phyloP scores from a whole-genome alignment of 2,797 vertebrate genomes.

The Leptodactylus fallax region DNA sequence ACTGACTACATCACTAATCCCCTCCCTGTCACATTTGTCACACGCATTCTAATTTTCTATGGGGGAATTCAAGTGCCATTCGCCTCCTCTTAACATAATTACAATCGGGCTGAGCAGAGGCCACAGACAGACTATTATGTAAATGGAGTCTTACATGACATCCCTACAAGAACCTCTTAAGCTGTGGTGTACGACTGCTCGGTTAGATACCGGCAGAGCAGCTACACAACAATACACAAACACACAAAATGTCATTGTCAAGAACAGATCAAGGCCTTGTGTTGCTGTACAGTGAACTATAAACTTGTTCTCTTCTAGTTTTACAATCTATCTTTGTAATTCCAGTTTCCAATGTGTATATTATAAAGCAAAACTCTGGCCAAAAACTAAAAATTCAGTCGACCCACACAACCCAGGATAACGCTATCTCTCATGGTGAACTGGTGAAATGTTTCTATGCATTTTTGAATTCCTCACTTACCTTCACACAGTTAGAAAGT shows the following conservation, averaged over 20 bases:
- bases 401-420: neutral
- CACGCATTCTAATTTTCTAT: slow-evolving; percentile 8
- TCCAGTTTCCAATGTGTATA: neutral
- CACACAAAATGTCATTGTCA: neutral
- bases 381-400: neutral
- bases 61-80: slow-evolving; percentile 14
- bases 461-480: neutral
- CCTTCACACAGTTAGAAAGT: too few relatives aligned
- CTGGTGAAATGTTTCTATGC: neutral
- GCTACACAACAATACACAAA: neutral
- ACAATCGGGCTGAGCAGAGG: neutral
- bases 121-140: slow-evolving; percentile 18
- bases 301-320: neutral
- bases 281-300: neutral
- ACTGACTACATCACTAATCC: slow-evolving; percentile 11
- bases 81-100: slow-evolving; percentile 27
- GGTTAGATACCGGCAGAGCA: neutral
- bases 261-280: neutral
- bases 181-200: neutral
- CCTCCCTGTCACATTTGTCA: neutral
- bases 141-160: slow-evolving; percentile 6
- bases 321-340: neutral
- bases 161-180: neutral
- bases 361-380: too few relatives aligned
- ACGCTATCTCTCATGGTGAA: neutral